phyloP scores from a whole-genome alignment of 2,113 vertebrate species.

The Etheostoma spectabile region DNA sequence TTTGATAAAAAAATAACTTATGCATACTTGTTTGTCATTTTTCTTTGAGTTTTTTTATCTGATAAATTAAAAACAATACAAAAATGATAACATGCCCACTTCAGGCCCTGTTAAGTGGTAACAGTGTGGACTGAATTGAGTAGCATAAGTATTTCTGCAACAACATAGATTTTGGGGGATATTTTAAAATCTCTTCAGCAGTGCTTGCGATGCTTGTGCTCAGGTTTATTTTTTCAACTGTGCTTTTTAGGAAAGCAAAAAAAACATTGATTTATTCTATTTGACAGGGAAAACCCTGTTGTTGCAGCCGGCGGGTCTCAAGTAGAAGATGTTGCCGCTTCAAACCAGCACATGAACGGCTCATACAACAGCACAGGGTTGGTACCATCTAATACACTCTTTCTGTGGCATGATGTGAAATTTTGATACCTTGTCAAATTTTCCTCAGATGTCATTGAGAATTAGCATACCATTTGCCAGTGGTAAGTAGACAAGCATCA shows the following conservation, averaged over 20 bases:
- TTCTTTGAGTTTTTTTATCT: neutral
- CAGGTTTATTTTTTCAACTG: neutral
- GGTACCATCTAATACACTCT: neutral
- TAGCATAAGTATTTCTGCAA: neutral
- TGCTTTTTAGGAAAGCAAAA: neutral
- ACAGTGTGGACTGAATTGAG: neutral
- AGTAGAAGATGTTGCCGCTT: constrained; percentile 23
- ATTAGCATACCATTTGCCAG: neutral
- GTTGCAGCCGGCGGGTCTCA: constrained; percentile 8
- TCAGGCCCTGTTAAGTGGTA: neutral
- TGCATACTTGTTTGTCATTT: neutral
- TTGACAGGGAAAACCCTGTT: constrained; percentile 24
- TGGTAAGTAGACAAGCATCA: constrained; percentile 1
- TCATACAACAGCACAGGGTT: neutral
- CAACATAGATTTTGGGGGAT: too few species aligned
- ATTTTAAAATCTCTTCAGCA: neutral
- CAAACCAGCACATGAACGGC: neutral
- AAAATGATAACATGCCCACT: neutral
- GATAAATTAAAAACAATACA: neutral
- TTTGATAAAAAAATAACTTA: neutral
- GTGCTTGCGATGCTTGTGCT: neutral
- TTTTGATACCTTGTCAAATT: neutral
- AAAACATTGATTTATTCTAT: constrained; percentile 20
- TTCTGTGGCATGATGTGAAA: neutral
- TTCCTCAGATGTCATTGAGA: neutral